These are phyloP conservation scores for Myotis planiceps DNA, from an alignment of 2,797 vertebrate species.

Conservation along the genomic window DNA sequence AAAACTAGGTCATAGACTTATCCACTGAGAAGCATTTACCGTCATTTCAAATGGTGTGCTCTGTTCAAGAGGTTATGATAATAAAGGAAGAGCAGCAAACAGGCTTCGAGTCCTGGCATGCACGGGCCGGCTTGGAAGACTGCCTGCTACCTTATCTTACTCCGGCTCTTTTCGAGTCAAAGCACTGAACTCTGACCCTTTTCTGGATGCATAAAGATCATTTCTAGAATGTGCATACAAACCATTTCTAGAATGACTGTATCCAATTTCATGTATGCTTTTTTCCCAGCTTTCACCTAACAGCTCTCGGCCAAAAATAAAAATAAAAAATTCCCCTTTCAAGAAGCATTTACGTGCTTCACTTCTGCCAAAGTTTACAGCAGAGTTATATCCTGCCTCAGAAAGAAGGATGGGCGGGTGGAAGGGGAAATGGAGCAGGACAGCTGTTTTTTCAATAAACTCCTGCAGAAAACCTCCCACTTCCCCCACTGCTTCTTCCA, in stretches of 20 bases:
- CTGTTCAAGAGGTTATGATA: conserved; percentile 84
- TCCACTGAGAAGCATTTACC: conserved; percentile 71
- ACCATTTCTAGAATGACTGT: conserved; percentile 64
- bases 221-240: conserved; percentile 60
- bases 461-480: conserved; percentile 70
- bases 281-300: conserved; percentile 57
- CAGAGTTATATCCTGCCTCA: conserved; percentile 69
- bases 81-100: conserved; percentile 72
- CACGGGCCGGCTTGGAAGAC: conserved; percentile 39
- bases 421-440: neutral
- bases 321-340: conserved; percentile 66
- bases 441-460: conserved; percentile 73
- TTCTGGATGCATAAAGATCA: conserved; percentile 76
- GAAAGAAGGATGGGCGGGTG: neutral
- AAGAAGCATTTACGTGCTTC: conserved; percentile 69
- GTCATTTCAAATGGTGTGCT: conserved; percentile 64
- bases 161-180: conserved; percentile 50
- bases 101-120: conserved; percentile 44
- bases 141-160: conserved; percentile 58
- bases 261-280: conserved; percentile 64
- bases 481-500: conserved; percentile 39
- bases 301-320: conserved; percentile 40
- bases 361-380: conserved; percentile 79
- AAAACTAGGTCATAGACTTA: conserved; percentile 81
- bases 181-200: conserved; percentile 65